Base-by-base conservation (phyloP, 30 jellyfish, hydroid and myxozoan genomes). In the Turritopsis dohrnii region DNA sequence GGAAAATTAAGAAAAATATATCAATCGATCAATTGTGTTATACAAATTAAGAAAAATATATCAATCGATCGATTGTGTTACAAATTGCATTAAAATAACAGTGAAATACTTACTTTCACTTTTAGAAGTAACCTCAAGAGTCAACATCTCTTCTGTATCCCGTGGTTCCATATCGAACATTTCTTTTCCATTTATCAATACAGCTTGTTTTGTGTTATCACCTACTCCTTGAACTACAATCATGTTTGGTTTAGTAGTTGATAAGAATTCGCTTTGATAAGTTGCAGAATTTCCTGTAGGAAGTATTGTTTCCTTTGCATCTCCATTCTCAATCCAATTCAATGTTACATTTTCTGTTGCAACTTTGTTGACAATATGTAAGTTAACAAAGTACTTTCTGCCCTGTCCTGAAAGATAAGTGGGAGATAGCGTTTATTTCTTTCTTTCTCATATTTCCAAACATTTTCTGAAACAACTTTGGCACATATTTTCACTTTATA, bases 291-390 rank as follows among this genome's bases (percentile, higher is more conserved):
- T 71, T n/a, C 85, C 72, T n/a, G 53, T 29, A 0, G 89, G 71
- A 18, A 82, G 31, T 69, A 25, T 65, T 18, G 65, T 71, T 18
- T 66, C 65, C 52, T 82, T 82, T 69, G 41, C 31, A 16, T 71
- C 79, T 9, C 95, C 95, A 28, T 81, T 81, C 29, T 87, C 94
- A 16, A 83, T 89, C 81, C 96, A 60, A 1, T 76, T 28, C 23
- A 94, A 89, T 29, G 95, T 66, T 21, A 94, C 96, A 72, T 94
- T 94, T 81, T 89, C 82, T 52, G 81, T 83, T 1, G 93, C 87
- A 26, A 28, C 71, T 23, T 74, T 22, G 31, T 82, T 82, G 52
- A n/a, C 24, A 26, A 82, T 82, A 71, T 82, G 71, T 28, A 65
- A 71, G 21, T 71, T 82, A 27, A 82, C 73, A 77, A 65, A 71